Evolutionary conservation across 92 coral and sea anemone genomes (phyloP).

Genomic region (Paramuricea clavata): DNA sequence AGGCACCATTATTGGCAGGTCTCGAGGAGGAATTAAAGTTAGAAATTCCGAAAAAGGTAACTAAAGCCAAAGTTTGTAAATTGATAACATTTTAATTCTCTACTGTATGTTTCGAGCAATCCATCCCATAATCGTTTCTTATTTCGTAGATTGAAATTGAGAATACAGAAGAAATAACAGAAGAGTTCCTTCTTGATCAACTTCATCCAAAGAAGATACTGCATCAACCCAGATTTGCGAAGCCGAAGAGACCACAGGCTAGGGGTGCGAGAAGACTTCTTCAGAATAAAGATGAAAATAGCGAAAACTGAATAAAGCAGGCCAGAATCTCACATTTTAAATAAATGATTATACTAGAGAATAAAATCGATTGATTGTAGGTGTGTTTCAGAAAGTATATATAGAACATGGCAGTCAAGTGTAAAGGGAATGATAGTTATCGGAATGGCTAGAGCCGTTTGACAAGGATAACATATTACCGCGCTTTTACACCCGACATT

Average conservation of each 20-base stretch:
- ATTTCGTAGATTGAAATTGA: constrained; percentile 84
- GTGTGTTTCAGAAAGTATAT: no score
- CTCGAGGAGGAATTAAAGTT: constrained; percentile 75
- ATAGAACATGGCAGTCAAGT: no score
- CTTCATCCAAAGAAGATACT: constrained; percentile 91
- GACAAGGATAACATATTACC: no score
- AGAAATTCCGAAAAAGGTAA: constrained; percentile 86
- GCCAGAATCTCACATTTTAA: constrained; percentile 38
- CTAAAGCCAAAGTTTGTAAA: no score
- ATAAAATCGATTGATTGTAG: no score
- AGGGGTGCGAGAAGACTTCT: constrained; percentile 86
- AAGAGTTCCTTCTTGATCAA: constrained; percentile 85
- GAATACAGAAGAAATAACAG: constrained; percentile 83
- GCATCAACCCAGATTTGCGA: constrained; percentile 93
- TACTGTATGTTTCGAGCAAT: no score
- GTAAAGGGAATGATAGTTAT: no score
- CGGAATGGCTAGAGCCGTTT: no score
- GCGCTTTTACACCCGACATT: no score
- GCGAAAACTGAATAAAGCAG: neutral
- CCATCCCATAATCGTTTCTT: neutral
- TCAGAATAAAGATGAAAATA: constrained; percentile 27
- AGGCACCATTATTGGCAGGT: constrained; percentile 87
- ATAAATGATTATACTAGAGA: no score
- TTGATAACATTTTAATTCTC: no score
- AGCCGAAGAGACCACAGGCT: constrained; percentile 89